Base-by-base conservation (phyloP, 2,797 vertebrate genomes). In the Choloepus didactylus region DNA sequence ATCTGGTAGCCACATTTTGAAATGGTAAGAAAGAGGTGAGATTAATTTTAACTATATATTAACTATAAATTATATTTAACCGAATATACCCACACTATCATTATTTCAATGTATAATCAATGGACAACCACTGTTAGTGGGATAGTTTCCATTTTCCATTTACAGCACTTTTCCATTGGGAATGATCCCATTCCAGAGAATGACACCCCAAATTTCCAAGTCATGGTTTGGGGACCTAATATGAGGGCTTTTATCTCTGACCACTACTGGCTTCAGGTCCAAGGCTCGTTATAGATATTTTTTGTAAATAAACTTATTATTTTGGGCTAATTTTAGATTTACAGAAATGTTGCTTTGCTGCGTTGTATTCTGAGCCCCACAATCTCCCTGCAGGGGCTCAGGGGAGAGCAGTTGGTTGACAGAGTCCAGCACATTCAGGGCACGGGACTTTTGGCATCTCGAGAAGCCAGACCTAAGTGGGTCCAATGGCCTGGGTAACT, bases 311-410 rank as follows among this genome's bases (percentile, higher is more conserved):
- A 70, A 66, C 62, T 41, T 88, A 27, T 72, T 29, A 3, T 54
- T 25, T 12, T 56, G 41, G 77, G 41, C 49, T 64, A 9, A 59
- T 8, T 77, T 64, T 41, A 51, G 69, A 23, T 49, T 2, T 2
- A 81, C 41, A 69, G 73, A 80, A 83, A 29, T 0, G 0, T 9
- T 10, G 44, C 60, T 2, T 35, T 0, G 0, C 6, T 0, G 0
- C 9, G 6, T 2, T 3, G 1, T n/a, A 11, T 35, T 59, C 60
- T 51, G 60, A 80, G 27, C 29, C 31, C 35, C 29, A 35, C 3
- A 14, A 41, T 73, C n/a, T 44, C 19, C 59, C 64, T 2, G 29
- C 0, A 16, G 54, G 38, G 15, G 54, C 41, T 44, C 56, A 46
- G 56, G 41, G 9, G 11, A 1, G 5, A 62, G 16, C 29, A 6